Evolutionary conservation across 2,888 invertebrate species (phyloP).

Genomic region (Ellobium chinense): DNA sequence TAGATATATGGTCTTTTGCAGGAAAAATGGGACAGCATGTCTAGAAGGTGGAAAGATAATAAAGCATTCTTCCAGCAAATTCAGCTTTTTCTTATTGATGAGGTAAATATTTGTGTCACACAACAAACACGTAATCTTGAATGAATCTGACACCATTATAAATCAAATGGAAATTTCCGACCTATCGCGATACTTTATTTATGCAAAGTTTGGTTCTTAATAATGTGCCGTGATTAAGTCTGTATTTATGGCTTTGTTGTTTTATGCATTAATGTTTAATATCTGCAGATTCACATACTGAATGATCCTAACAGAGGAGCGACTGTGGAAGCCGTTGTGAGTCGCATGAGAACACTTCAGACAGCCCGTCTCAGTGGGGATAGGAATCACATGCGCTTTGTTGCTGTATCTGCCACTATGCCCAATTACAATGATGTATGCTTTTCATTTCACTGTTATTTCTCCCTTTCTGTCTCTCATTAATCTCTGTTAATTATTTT

Average conservation of each 20-base stretch:
- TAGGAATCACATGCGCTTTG: constrained; percentile 81
- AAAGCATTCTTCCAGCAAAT: constrained; percentile 83
- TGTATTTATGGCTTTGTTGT: no score
- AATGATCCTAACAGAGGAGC: constrained; percentile 87
- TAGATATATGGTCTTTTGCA: no score
- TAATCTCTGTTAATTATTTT: not conserved
- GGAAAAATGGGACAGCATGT: constrained; percentile 89
- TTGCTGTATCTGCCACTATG: constrained; percentile 89
- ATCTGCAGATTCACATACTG: constrained; percentile 83
- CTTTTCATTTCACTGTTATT: not conserved
- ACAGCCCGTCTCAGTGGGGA: constrained; percentile 23
- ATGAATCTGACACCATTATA: no score
- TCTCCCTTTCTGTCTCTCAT: no score
- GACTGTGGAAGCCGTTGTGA: constrained; percentile 88
- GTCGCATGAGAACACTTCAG: constrained; percentile 86
- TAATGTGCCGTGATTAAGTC: no score
- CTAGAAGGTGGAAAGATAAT: constrained; percentile 87
- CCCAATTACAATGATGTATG: constrained; percentile 86
- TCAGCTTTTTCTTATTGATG: constrained; percentile 82
- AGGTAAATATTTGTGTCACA: constrained; percentile 81
- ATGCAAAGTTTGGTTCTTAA: no score
- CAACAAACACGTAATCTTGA: no score
- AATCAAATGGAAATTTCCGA: no score
- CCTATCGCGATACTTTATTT: no score
- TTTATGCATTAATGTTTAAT: not conserved